Evolutionary conservation across 2,113 vertebrate species (phyloP).

Genomic region (Pycnonotus jocosus): DNA sequence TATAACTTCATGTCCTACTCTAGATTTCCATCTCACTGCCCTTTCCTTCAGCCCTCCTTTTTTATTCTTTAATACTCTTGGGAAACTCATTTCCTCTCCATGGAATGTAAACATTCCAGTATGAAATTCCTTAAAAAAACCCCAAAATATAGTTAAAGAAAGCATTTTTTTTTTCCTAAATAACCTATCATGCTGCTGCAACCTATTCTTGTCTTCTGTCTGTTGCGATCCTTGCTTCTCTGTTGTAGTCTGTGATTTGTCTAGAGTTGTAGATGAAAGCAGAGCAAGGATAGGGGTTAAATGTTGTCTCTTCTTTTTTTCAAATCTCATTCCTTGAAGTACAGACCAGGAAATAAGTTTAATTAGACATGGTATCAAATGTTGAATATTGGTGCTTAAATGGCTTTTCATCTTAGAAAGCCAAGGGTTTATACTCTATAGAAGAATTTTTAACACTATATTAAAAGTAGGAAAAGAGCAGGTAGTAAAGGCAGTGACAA

Average conservation of each 20-base stretch:
- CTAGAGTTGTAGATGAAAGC: neutral
- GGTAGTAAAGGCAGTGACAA: neutral
- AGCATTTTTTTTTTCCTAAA: no score
- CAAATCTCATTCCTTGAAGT: neutral
- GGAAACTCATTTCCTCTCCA: neutral
- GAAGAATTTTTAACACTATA: neutral
- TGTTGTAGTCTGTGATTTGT: neutral
- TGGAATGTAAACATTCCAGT: neutral
- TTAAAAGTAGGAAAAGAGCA: neutral
- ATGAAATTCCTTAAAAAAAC: neutral
- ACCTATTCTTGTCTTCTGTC: neutral
- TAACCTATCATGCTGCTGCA: neutral
- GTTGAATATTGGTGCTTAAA: neutral
- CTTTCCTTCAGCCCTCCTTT: accelerated
- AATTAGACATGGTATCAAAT: neutral
- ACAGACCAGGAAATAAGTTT: neutral
- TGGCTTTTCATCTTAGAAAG: neutral
- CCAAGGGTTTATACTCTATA: neutral
- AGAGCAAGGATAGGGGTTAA: neutral
- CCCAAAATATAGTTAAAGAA: neutral
- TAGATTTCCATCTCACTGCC: neutral
- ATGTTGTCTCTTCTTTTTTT: neutral
- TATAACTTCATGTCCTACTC: neutral
- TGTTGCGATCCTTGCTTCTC: neutral
- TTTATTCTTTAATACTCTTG: neutral